Evolutionary conservation across 1,140 invertebrate genomes (phyloP).

Genomic region (Temnothorax curvispinosus): DNA sequence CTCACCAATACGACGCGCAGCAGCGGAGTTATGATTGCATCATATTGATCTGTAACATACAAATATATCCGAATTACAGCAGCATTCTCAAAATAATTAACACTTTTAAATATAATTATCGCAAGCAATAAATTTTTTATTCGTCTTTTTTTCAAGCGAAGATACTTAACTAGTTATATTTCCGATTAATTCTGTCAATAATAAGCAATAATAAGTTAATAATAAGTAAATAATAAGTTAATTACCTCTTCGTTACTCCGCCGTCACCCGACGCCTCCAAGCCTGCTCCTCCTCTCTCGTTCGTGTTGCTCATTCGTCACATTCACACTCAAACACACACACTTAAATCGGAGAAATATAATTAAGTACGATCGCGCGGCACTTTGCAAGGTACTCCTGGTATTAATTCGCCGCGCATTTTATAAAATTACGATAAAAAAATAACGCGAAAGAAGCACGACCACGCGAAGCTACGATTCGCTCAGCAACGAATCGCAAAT

Average conservation of each 20-base stretch:
- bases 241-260: too few relatives aligned
- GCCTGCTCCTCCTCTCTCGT: not conserved
- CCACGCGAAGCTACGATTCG: not conserved
- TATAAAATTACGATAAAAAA: not conserved
- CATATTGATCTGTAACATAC: not conserved
- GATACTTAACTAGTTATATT: not conserved
- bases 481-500: not conserved
- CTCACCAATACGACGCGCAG: not conserved
- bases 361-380: not conserved
- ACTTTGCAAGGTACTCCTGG: not conserved
- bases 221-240: not conserved
- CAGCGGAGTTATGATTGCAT: not conserved
- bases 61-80: not conserved
- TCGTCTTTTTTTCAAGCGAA: not conserved
- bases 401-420: not conserved
- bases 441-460: not conserved
- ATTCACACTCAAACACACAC: not conserved
- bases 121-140: not conserved
- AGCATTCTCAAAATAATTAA: not conserved
- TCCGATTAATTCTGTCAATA: not conserved
- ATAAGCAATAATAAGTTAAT: not conserved
- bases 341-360: not conserved
- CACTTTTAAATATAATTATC: not conserved
- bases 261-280: not conserved
- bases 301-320: not conserved